Evolutionary conservation across 1,140 invertebrate species (phyloP), one percentile per base, ranked within the genome.

Genomic region (Sarcophaga peregrina): DNA sequence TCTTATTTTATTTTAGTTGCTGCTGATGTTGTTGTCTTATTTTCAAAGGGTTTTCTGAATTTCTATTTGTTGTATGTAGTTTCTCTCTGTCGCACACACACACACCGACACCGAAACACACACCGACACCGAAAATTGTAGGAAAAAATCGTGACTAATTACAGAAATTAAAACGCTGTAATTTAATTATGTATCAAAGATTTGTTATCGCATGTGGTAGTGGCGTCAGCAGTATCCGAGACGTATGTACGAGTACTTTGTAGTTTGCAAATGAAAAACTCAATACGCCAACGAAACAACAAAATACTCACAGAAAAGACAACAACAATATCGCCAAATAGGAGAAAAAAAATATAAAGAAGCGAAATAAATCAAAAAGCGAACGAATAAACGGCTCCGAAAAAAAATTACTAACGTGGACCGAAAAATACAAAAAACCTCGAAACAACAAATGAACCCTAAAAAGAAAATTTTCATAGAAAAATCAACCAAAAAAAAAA

Each of bases 101-200:
- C 75, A 52, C 25, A 78, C 75, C 52, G 6, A 78, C 25, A 37
- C 4, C 4, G 25, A 37, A 37, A 37, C 25, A 37, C 1, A 37
- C 4, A n/a, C n/a, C n/a, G n/a, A n/a, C n/a, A n/a, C 25, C 1
- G 1, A 37, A 37, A 78, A 78, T 17, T 50, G n/a, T 50, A 78
- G 17, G 50, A 50, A 86, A 84, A 89, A 90, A 86, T 90, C 88
- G 88, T 90, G 88, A 90, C 88, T 90, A 90, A 90, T 90, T 90
- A 90, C 88, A 88, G 88, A 90, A 90, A 90, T 90, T 90, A 89
- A 90, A 90, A 90, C 88, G 87, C 88, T 90, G 88, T 90, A 90
- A 90, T 89, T 90, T 90, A 90, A 90, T 90, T 90, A 90, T 90
- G 88, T 90, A 90, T 90, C 88, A 88, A 85, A 87, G 88, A 88